phyloP scores from a whole-genome alignment of 2,113 vertebrate species.

The mouse (Mus musculus) region GRCm39 chr11:73062501-73063000 shows the following conservation, averaged over 20 bases:
- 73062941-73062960: neutral
- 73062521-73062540: neutral
- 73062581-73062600: conserved; percentile 36
- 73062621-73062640: conserved; percentile 70
- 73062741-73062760: neutral
- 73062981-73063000: conserved; percentile 5
- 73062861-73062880: neutral
- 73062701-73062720: neutral
- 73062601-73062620: neutral
- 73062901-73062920: neutral
- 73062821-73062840: neutral
- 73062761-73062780: conserved; percentile 39
- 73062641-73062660: conserved; percentile 75
- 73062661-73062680: neutral
- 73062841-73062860: neutral
- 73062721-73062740: neutral
- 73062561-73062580: neutral
- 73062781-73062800: neutral
- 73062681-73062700: neutral
- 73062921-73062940: neutral
- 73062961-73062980: neutral
- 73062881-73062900: neutral
- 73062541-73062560: neutral
- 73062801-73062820: neutral
- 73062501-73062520: neutral